phyloP scores from a whole-genome alignment of 2,888 invertebrate genomes.

The Sinotaia quadrata region DNA sequence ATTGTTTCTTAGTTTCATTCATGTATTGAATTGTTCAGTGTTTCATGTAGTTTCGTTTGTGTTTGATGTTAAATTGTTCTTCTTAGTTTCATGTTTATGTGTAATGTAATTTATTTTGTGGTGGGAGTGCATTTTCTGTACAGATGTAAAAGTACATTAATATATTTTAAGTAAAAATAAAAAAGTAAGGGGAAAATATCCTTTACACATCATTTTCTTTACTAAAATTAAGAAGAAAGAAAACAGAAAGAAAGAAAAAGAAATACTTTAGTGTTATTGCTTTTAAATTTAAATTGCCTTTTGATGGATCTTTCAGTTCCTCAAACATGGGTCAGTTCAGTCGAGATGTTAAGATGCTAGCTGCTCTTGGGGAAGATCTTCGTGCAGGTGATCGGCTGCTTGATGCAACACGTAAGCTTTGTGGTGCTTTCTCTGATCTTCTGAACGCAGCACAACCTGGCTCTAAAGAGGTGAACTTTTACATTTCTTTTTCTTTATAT shows the following conservation, averaged over 20 bases:
- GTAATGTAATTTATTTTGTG: too few relatives aligned
- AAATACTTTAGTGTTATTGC: background rate
- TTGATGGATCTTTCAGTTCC: constrained; percentile 79
- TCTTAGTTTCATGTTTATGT: too few relatives aligned
- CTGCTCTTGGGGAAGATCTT: constrained; percentile 89
- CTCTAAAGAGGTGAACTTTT: constrained; percentile 64
- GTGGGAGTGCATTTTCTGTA: too few relatives aligned
- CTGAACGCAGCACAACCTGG: constrained; percentile 93
- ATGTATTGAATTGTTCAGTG: too few relatives aligned
- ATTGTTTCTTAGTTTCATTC: too few relatives aligned
- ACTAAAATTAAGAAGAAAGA: background rate
- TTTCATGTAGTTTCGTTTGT: too few relatives aligned
- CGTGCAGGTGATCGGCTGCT: constrained; percentile 87
- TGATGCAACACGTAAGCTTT: constrained; percentile 92
- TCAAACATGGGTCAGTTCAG: constrained; percentile 97
- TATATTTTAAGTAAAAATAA: too few relatives aligned
- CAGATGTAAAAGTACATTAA: too few relatives aligned
- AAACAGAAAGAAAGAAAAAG: background rate
- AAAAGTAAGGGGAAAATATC: too few relatives aligned
- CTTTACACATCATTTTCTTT: background rate
- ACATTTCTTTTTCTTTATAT: too few relatives aligned
- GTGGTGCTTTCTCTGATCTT: constrained; percentile 91
- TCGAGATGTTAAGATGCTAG: constrained; percentile 91
- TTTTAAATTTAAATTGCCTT: too few relatives aligned
- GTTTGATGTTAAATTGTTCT: too few relatives aligned